These are phyloP conservation scores for Oceanites oceanicus DNA, from an alignment of 2,113 vertebrate species.

Conservation along the genomic window DNA sequence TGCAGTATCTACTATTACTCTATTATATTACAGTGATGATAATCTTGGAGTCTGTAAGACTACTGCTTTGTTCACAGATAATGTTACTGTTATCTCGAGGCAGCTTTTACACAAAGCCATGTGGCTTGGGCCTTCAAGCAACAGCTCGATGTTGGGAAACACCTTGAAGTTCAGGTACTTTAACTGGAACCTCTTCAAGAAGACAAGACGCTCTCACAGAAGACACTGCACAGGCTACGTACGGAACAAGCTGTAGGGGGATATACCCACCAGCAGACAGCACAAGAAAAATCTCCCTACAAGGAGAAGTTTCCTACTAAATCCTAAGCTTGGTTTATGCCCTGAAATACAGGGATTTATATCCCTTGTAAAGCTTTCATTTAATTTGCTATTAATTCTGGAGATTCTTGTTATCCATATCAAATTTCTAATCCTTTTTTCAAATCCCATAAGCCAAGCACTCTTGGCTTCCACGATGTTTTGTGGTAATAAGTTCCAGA, in stretches of 20 bases:
- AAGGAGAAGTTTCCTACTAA: background rate
- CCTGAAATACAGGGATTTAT: background rate
- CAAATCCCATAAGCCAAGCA: background rate
- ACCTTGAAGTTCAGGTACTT: background rate
- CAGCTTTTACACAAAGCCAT: background rate
- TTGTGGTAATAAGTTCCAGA: background rate
- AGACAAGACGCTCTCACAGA: background rate
- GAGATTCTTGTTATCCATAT: background rate
- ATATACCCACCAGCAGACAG: background rate
- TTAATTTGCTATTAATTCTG: constrained; percentile 17
- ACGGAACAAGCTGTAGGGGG: fast-evolving
- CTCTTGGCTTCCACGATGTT: background rate
- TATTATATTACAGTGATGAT: fast-evolving
- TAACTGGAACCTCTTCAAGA: background rate
- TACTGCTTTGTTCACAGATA: background rate
- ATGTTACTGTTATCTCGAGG: fast-evolving
- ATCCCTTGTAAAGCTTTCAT: background rate
- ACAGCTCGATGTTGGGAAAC: fast-evolving
- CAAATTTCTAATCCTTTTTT: background rate
- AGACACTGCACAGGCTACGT: fast-evolving
- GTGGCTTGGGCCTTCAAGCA: background rate
- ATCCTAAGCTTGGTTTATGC: background rate
- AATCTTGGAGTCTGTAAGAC: no score
- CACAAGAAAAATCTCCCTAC: background rate
- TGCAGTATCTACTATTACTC: fast-evolving